Conservation (phyloP, 2,888 invertebrate species). For the Teinopalpus imperialis region DNA sequence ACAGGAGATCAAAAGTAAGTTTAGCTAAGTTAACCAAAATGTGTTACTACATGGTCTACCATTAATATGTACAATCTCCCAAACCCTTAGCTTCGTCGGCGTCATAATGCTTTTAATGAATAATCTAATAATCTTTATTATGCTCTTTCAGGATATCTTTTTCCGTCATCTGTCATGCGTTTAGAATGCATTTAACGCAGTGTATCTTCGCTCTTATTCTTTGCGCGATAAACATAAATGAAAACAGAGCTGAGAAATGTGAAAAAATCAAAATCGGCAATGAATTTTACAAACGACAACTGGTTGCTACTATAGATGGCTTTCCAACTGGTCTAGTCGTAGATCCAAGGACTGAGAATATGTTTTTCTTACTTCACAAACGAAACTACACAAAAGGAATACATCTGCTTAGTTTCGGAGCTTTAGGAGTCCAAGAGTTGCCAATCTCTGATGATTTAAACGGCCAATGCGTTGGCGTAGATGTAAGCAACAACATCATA, state of each 20-base stretch:
- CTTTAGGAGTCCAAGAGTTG: constrained; percentile 62
- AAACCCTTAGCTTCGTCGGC: too few relatives aligned
- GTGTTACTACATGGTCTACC: too few relatives aligned
- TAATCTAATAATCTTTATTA: not conserved
- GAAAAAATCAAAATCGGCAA: constrained; percentile 64
- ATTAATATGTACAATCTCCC: too few relatives aligned
- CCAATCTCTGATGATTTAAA: constrained; percentile 61
- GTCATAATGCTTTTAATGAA: too few relatives aligned
- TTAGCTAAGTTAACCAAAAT: too few relatives aligned
- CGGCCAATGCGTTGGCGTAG: constrained; percentile 67
- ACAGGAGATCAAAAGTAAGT: too few relatives aligned
- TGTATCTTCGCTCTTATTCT: constrained; percentile 33
- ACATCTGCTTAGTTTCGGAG: constrained; percentile 62
- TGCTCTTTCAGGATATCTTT: not conserved
- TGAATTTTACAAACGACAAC: constrained; percentile 63
- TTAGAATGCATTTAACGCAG: constrained; percentile 41
- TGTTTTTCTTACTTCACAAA: constrained; percentile 70
- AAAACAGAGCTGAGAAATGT: constrained; percentile 51
- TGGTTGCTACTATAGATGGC: constrained; percentile 68
- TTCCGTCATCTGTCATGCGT: constrained; percentile 46
- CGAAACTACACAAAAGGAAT: constrained; percentile 71
- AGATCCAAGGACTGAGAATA: constrained; percentile 64
- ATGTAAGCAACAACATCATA: constrained; percentile 48
- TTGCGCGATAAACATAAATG: constrained; percentile 25
- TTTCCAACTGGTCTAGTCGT: constrained; percentile 65